These are phyloP conservation scores for Acanthopleura granulata DNA, from an alignment of 2,888 invertebrate species.

Conservation along the genomic window DNA sequence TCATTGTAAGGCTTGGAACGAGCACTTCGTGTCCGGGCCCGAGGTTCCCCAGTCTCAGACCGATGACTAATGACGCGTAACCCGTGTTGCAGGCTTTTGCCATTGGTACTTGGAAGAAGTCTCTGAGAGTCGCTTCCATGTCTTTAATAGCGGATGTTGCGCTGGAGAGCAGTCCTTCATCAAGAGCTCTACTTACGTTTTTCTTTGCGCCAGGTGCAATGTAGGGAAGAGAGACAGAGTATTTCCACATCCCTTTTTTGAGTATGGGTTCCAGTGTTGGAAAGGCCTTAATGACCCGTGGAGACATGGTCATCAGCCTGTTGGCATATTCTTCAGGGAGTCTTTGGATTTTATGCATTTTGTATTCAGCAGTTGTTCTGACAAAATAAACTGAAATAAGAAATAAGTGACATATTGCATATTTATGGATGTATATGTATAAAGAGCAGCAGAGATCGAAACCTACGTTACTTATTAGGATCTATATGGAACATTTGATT, in stretches of 20 bases:
- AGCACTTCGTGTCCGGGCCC: slow-evolving; percentile 12
- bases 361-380: too few species aligned
- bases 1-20: slow-evolving; percentile 16
- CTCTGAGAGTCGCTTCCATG: slow-evolving; percentile 3
- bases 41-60: not conserved
- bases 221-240: slow-evolving; percentile 1
- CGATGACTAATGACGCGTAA: not conserved
- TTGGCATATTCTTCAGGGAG: not conserved
- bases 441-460: too few species aligned
- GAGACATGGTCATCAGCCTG: slow-evolving; percentile 11
- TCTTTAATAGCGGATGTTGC: slow-evolving; percentile 6
- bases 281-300: not conserved
- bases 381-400: too few species aligned
- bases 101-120: slow-evolving; percentile 10
- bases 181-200: slow-evolving; percentile 12
- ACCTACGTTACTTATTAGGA: too few species aligned
- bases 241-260: slow-evolving; percentile 1
- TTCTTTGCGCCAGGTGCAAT: slow-evolving; percentile 15
- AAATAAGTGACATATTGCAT: too few species aligned
- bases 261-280: not conserved
- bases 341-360: too few species aligned
- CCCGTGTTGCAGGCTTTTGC: slow-evolving; percentile 17
- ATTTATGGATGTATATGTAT: too few species aligned
- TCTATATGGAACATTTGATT: too few species aligned
- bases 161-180: slow-evolving; percentile 5